Evolutionary conservation across 2,888 invertebrate species (phyloP), one percentile per base, ranked within the genome.

Genomic region (Alsophila aescularia): DNA sequence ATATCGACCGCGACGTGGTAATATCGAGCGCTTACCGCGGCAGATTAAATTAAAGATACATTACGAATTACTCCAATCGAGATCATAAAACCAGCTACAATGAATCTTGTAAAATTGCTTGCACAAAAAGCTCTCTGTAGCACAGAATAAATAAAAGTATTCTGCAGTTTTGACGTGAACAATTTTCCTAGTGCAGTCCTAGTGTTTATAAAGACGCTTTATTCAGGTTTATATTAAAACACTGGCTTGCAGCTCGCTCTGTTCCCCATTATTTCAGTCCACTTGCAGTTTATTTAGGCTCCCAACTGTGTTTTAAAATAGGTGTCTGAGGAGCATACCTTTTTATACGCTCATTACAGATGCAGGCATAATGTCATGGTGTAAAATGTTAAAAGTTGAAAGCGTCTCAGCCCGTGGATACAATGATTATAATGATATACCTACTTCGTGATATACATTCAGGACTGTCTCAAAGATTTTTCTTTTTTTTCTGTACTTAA

Each of bases 41-140:
- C 37, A 37, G 52, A 58, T 60, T 58, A 34, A 57, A 58, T 58
- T 49, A 40, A 45, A 54, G 54, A 51, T 61, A 56, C 55, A 34
- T 18, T 55, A 43, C 35, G 52, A 52, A 58, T 55, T 40, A 52
- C 55, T 40, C 6, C 36, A 47, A 58, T 48, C 51, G 31, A 41
- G 55, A 55, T 50, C 40, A 34, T 40, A 44, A 34, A 18, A 37
- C 37, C 35, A 13, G 49, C 41, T 14, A 50, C 49, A 52, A 50
- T 49, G 36, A 48, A 9, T 39, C 27, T 15, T 34, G 44, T 47
- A 31, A 56, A 56, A 53, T 57, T 48, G 29, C 13, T 24, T 14
- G 16, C 9, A 35, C 27, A 50, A 41, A 50, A 50, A 50, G 2
- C n/a, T n/a, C 21, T 21, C 21, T 21, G 21, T 6, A n/a, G n/a